A percentile compares a stretch with the other conserved stretches of the same genome.
Conservation (phyloP, 2,888 invertebrate species). For the Himalopsyche japonica region DNA sequence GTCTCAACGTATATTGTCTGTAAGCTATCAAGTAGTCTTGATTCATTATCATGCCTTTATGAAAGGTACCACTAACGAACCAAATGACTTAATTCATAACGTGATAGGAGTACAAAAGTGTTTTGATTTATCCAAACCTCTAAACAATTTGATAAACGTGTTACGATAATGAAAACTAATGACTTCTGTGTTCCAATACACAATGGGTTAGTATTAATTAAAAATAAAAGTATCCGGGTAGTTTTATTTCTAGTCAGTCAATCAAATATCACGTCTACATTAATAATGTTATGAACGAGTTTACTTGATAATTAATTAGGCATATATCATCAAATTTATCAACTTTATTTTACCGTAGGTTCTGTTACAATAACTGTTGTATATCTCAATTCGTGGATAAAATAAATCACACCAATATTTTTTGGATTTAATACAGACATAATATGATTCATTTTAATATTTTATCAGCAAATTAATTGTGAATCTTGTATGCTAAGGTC, state of each 20-base stretch:
- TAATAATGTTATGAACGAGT: background rate
- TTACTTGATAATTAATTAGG: too few species aligned
- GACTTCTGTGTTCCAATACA: background rate
- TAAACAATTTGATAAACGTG: background rate
- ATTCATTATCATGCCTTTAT: too few species aligned
- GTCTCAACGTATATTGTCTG: too few species aligned
- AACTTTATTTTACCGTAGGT: background rate
- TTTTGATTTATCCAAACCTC: background rate
- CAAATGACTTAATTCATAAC: background rate
- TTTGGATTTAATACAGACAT: too few species aligned
- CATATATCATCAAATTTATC: background rate
- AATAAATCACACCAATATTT: too few species aligned
- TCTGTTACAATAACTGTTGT: background rate
- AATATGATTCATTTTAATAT: background rate
- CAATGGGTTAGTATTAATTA: background rate
- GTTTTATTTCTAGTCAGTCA: background rate
- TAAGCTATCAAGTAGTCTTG: too few species aligned
- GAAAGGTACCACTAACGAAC: background rate
- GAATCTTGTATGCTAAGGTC: background rate
- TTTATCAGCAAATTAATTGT: background rate
- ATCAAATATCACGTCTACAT: background rate
- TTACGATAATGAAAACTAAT: background rate
- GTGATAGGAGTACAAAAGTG: background rate
- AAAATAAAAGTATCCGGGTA: background rate
- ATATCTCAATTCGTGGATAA: too few species aligned